Evolutionary conservation across 2,797 vertebrate genomes (phyloP).

Genomic region (Denticeps clupeoides): DNA sequence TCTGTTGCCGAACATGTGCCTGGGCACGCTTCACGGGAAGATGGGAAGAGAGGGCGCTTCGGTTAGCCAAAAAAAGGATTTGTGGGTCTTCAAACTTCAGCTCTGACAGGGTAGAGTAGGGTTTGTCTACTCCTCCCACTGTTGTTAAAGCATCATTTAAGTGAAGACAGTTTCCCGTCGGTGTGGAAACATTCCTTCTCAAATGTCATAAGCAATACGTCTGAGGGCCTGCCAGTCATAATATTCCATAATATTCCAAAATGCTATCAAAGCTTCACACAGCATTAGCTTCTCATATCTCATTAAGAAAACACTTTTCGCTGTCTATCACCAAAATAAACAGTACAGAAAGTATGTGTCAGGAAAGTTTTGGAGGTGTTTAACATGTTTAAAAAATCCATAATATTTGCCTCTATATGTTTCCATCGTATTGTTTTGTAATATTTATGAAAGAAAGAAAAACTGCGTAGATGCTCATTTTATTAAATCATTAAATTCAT

Average conservation of each 20-base stretch:
- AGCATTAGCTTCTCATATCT: neutral
- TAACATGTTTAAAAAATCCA: too few species aligned
- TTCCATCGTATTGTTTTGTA: too few species aligned
- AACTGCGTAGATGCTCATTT: too few species aligned
- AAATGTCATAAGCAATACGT: constrained; percentile 37
- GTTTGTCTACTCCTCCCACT: constrained; percentile 27
- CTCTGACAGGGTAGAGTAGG: constrained; percentile 19
- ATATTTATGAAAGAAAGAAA: too few species aligned
- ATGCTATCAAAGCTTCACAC: neutral
- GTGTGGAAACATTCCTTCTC: constrained; percentile 43
- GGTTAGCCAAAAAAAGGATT: constrained; percentile 36
- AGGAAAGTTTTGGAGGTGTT: too few species aligned
- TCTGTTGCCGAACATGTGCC: constrained; percentile 38
- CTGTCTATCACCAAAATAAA: too few species aligned
- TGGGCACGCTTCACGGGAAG: constrained; percentile 33
- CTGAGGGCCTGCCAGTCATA: constrained; percentile 30
- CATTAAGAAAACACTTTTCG: too few species aligned
- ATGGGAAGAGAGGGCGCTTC: constrained; percentile 35
- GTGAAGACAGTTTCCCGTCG: constrained; percentile 34
- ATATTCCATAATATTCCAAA: constrained; percentile 32
- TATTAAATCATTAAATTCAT: too few species aligned
- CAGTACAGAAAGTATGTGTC: too few species aligned
- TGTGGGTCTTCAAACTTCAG: constrained; percentile 11
- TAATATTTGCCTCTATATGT: too few species aligned
- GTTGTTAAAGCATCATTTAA: constrained; percentile 25